Conservation (phyloP, 2,888 invertebrate genomes). For the Apotomis capreana region DNA sequence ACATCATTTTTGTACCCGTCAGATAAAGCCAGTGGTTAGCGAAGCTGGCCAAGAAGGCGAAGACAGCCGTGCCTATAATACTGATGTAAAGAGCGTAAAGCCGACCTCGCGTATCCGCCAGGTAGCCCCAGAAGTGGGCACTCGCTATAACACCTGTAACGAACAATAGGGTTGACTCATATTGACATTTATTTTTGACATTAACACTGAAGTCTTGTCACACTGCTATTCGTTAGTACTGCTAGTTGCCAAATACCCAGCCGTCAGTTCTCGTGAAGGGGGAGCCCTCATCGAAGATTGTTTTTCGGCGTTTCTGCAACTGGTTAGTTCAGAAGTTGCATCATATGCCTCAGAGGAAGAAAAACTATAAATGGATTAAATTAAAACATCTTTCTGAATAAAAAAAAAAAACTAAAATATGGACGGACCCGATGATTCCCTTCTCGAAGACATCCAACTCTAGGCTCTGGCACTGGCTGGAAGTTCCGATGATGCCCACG, state of each 20-base stretch:
- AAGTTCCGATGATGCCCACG: slow-evolving; percentile 33
- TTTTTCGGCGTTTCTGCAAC: too few species aligned
- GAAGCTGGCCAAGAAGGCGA: slow-evolving; percentile 29
- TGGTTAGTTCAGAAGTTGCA: too few species aligned
- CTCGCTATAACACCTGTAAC: slow-evolving; percentile 41
- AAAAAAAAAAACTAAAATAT: slow-evolving; percentile 38
- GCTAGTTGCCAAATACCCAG: too few species aligned
- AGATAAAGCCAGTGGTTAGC: slow-evolving; percentile 40
- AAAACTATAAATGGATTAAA: too few species aligned
- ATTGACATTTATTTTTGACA: too few species aligned
- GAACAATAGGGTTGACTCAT: not conserved
- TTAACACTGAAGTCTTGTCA: too few species aligned
- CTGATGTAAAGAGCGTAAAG: slow-evolving; percentile 34
- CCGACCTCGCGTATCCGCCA: slow-evolving; percentile 41
- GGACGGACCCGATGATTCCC: slow-evolving; percentile 39
- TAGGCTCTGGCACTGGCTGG: slow-evolving; percentile 39
- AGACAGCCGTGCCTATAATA: slow-evolving; percentile 31
- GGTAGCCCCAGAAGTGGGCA: slow-evolving; percentile 43
- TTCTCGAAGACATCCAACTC: slow-evolving; percentile 31
- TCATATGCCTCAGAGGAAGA: too few species aligned
- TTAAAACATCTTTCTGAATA: too few species aligned
- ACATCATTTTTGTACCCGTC: slow-evolving; percentile 32
- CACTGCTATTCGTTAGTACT: too few species aligned
- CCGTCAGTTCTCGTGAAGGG: too few species aligned
- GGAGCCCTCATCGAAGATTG: too few species aligned